Evolutionary conservation across 2,113 vertebrate species (phyloP).

Genomic region (Aviceda subcristata): DNA sequence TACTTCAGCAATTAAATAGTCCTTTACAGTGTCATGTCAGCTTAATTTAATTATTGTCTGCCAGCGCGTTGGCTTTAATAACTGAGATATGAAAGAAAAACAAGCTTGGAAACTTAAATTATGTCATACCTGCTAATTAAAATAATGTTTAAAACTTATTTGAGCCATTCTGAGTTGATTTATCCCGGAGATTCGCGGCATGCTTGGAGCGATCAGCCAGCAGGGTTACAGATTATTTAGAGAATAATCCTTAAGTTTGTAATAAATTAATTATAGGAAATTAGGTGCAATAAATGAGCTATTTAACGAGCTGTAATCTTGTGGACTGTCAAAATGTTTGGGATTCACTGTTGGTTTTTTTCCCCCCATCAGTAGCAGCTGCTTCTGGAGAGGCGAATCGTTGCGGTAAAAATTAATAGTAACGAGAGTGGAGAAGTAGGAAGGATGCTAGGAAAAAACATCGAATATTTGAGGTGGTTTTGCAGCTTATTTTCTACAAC

Average conservation of each 20-base stretch:
- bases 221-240: not conserved
- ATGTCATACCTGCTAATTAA: not conserved
- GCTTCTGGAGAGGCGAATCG: not conserved
- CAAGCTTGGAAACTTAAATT: not conserved
- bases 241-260: not conserved
- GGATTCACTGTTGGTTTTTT: too few species aligned
- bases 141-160: not conserved
- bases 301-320: not conserved
- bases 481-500: accelerated
- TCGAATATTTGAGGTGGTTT: not conserved
- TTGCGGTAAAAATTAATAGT: not conserved
- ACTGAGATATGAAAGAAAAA: not conserved
- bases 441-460: not conserved
- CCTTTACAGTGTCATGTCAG: not conserved
- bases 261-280: not conserved
- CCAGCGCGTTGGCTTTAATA: not conserved
- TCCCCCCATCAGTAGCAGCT: not conserved
- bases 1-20: not conserved
- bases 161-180: not conserved
- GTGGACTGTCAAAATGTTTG: accelerated
- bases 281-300: not conserved
- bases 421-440: not conserved
- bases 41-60: not conserved
- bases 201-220: accelerated
- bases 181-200: accelerated